Conservation (phyloP, 1,140 invertebrate species). For the Himalopsyche phryganea region DNA sequence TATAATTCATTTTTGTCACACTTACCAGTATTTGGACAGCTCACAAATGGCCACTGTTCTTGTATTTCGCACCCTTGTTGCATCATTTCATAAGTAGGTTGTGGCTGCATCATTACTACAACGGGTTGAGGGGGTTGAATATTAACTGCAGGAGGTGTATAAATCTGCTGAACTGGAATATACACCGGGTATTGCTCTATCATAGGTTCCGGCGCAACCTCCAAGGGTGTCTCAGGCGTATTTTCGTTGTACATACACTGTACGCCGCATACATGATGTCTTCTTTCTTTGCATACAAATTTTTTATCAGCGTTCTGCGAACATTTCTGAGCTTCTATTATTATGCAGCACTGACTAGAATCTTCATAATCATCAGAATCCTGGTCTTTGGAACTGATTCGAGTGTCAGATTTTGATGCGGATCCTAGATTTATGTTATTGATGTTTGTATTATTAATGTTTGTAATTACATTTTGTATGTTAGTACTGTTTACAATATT, state of each 20-base stretch:
- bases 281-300: slow-evolving; percentile 1
- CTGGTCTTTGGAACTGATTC: no score
- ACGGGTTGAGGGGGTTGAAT: not conserved
- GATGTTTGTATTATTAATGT: slow-evolving; percentile 1
- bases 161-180: not conserved
- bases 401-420: not conserved
- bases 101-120: not conserved
- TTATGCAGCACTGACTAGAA: not conserved
- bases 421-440: slow-evolving; percentile 2
- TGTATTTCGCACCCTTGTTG: not conserved
- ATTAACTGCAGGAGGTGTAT: not conserved
- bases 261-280: slow-evolving; percentile 2
- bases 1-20: not conserved
- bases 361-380: not conserved
- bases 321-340: not conserved
- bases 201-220: not conserved
- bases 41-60: slow-evolving; percentile 2
- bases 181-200: not conserved
- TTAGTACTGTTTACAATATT: slow-evolving; percentile 6
- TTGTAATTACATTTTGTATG: slow-evolving; percentile 3
- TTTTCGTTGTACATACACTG: not conserved
- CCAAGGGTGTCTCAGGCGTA: not conserved
- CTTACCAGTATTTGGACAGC: slow-evolving; percentile 5
- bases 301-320: not conserved
- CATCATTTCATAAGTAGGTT: not conserved